Percentiles rank a stretch among this genome's conserved stretches.
phyloP scores from a whole-genome alignment of 2,797 vertebrate genomes.

The Pristis pectinata region DNA sequence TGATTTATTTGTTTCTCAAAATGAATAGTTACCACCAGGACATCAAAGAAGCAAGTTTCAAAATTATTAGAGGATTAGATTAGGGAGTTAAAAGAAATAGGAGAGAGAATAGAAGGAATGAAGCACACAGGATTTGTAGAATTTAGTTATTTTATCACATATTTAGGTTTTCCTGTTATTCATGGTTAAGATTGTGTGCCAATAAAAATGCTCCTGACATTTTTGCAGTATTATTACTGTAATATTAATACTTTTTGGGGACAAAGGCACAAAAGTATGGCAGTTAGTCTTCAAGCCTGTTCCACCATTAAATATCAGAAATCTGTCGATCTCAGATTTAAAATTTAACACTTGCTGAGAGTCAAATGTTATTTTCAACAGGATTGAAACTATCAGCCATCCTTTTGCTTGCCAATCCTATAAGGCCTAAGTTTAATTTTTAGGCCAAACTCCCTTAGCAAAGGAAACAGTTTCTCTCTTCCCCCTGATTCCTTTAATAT shows the following conservation, averaged over 20 bases:
- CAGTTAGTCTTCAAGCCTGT: neutral
- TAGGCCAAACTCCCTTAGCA: too few species aligned
- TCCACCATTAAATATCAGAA: neutral
- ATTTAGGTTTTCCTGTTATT: neutral
- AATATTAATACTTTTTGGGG: neutral
- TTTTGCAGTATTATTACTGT: neutral
- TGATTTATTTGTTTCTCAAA: neutral
- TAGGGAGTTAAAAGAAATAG: neutral
- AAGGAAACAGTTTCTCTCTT: too few species aligned
- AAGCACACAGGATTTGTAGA: neutral
- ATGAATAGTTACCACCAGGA: neutral
- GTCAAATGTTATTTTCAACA: too few species aligned
- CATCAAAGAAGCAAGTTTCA: neutral
- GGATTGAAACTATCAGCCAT: too few species aligned
- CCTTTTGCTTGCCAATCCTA: too few species aligned
- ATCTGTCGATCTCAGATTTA: neutral
- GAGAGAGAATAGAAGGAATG: neutral
- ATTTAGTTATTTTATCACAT: neutral
- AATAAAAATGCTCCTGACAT: neutral
- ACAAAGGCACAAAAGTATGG: neutral
- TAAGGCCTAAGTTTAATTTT: too few species aligned
- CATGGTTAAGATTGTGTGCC: neutral
- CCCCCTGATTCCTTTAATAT: too few species aligned
- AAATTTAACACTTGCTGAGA: too few species aligned
- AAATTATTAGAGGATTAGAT: neutral